These are phyloP conservation scores for Orchesella cincta DNA, from an alignment of 1,140 invertebrate species.

Conservation along the genomic window DNA sequence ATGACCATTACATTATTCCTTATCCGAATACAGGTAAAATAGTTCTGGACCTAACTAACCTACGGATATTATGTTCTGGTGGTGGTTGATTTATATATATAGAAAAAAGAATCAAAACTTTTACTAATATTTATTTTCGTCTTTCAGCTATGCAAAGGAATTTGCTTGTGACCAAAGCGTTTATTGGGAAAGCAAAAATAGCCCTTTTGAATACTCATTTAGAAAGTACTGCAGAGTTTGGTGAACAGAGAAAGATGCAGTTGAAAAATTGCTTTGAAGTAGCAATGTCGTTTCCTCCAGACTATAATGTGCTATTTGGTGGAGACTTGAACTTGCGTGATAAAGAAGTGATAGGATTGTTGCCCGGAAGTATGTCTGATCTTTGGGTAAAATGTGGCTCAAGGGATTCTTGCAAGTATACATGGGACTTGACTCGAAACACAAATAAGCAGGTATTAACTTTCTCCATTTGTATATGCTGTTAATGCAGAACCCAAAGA, in stretches of 20 bases:
- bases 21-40: constrained; percentile 56
- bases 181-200: constrained; percentile 58
- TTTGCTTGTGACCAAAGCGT: constrained; percentile 54
- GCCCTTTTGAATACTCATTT: constrained; percentile 63
- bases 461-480: too few species aligned
- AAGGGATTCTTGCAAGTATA: constrained; percentile 61
- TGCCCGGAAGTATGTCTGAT: constrained; percentile 60
- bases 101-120: too few species aligned
- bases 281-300: constrained; percentile 53
- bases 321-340: constrained; percentile 66
- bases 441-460: constrained; percentile 59
- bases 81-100: background rate
- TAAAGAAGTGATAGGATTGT: constrained; percentile 59
- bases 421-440: constrained; percentile 64
- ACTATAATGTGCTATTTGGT: constrained; percentile 61
- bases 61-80: background rate
- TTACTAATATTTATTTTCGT: too few species aligned
- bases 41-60: too few species aligned
- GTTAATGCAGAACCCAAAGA: too few species aligned
- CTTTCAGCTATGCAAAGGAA: constrained; percentile 12
- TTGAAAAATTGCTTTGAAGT: constrained; percentile 57
- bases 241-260: constrained; percentile 59
- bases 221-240: constrained; percentile 62
- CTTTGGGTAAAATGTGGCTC: constrained; percentile 63
- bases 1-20: constrained; percentile 56